Evolutionary conservation across 30 jellyfish, hydroid and myxozoan species (phyloP).

Genomic region (Aurelia sp.): DNA sequence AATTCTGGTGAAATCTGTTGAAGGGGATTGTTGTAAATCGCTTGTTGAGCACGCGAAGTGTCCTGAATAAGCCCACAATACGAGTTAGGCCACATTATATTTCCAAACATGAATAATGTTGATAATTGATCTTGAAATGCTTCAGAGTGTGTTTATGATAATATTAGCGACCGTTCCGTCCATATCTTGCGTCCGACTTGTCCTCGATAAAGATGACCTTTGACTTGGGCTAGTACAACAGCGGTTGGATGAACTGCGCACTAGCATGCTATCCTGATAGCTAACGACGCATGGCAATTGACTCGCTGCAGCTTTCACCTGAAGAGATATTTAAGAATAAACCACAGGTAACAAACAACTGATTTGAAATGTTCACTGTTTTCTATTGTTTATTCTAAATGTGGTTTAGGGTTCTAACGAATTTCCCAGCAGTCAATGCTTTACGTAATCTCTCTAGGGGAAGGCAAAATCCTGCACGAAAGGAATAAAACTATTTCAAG

Average conservation of each 20-base stretch:
- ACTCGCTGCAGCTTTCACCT: slow-evolving; percentile 42
- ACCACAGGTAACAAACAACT: slow-evolving; percentile 52
- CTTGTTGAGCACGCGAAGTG: slow-evolving; percentile 70
- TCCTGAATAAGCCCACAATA: slow-evolving; percentile 65
- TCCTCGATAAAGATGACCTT: slow-evolving; percentile 60
- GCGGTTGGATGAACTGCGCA: slow-evolving; percentile 71
- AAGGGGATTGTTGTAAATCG: slow-evolving; percentile 62
- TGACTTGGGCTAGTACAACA: slow-evolving; percentile 58
- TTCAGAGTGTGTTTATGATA: background rate
- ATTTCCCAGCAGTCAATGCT: slow-evolving; percentile 28
- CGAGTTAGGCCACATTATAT: slow-evolving; percentile 68
- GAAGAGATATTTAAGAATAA: slow-evolving; percentile 10
- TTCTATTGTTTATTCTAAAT: slow-evolving; percentile 25
- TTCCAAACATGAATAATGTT: slow-evolving; percentile 43
- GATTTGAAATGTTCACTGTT: slow-evolving; percentile 42
- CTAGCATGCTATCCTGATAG: slow-evolving; percentile 37
- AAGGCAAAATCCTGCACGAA: slow-evolving; percentile 26
- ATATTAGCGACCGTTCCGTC: background rate
- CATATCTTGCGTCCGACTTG: slow-evolving; percentile 60
- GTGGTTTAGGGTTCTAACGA: slow-evolving; percentile 43
- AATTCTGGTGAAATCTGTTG: slow-evolving; percentile 72
- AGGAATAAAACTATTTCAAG: background rate
- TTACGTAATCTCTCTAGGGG: background rate
- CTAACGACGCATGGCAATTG: slow-evolving; percentile 64
- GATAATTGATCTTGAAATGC: background rate